Evolutionary conservation across 2,113 vertebrate genomes (phyloP).

Genomic region (Brachirus orientalis): DNA sequence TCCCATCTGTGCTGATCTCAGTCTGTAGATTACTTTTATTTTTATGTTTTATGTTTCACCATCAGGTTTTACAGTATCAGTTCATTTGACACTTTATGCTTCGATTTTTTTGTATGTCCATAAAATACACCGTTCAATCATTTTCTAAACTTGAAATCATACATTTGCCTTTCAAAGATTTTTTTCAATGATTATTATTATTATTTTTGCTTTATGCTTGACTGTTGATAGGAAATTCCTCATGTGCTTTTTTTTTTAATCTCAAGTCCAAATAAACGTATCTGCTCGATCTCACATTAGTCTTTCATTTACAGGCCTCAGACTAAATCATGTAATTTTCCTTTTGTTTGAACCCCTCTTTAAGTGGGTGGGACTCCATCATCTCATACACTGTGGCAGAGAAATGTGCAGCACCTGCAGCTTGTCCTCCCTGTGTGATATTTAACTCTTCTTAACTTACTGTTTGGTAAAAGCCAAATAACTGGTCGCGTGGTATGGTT

Average conservation of each 20-base stretch:
- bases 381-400: constrained; percentile 21
- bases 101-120: constrained; percentile 8
- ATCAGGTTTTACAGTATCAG: neutral
- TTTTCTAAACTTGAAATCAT: too few species aligned
- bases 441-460: constrained; percentile 20
- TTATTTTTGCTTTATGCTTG: neutral
- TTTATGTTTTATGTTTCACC: neutral
- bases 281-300: constrained; percentile 22
- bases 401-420: constrained; percentile 28
- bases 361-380: constrained; percentile 37
- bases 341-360: constrained; percentile 40
- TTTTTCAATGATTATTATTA: constrained; percentile 16
- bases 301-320: constrained; percentile 7
- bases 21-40: constrained; percentile 8
- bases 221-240: constrained; percentile 13
- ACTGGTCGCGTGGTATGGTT: constrained; percentile 1
- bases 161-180: too few species aligned
- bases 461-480: constrained; percentile 11
- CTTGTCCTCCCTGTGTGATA: constrained; percentile 23
- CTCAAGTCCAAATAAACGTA: constrained; percentile 44
- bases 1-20: constrained; percentile 16
- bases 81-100: too few species aligned
- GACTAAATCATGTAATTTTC: constrained; percentile 43
- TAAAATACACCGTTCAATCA: constrained; percentile 6
- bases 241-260: constrained; percentile 7